Evolutionary conservation across 2,113 vertebrate species (phyloP), one percentile per base, ranked within the genome.

Genomic region (Osmerus eperlanus): DNA sequence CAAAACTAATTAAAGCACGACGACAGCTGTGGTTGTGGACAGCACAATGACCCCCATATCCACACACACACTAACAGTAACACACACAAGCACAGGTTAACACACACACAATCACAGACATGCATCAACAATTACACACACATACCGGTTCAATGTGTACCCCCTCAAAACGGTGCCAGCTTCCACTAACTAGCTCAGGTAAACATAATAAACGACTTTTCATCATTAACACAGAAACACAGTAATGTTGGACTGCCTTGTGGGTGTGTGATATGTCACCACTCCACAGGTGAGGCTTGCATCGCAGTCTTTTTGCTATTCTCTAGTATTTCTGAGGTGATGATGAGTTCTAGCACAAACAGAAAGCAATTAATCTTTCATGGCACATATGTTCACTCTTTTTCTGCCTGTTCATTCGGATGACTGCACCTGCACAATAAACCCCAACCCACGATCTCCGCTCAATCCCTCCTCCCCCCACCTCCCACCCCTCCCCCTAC

Each of bases 1-100:
- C 83, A 86, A 89, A 90, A 90, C 87, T 89, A 88, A 92, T 92
- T 89, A 90, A 86, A 90, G 80, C 80, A 2, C 60, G 28, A 56
- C 78, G 74, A 89, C 88, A 91, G 89, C 89, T 89, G 86, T 85
- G 85, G 41, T 47, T 83, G 85, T 87, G 86, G 84, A 84, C 89
- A 83, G 80, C 61, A 67, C 75, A 63, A 65, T 53, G 13, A 59
- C 56, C 56, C 56, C 3, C n/a, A 0, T 7, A 69, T 25, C 72
- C 76, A 21, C 69, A 53, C 75, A 64, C 73, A 25, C 65, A 55
- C 77, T 79, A 53, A 78, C 70, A 71, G 66, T 71, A 71, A 52
- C 69, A 72, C 56, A 82, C 74, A 68, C 81, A 74, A 65, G 32
- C 68, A 58, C 71, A 28, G n/a, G 23, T 21, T 71, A 28, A 64